Evolutionary conservation across 2,113 vertebrate genomes (phyloP).

Genomic region (Pleuronectes platessa): DNA sequence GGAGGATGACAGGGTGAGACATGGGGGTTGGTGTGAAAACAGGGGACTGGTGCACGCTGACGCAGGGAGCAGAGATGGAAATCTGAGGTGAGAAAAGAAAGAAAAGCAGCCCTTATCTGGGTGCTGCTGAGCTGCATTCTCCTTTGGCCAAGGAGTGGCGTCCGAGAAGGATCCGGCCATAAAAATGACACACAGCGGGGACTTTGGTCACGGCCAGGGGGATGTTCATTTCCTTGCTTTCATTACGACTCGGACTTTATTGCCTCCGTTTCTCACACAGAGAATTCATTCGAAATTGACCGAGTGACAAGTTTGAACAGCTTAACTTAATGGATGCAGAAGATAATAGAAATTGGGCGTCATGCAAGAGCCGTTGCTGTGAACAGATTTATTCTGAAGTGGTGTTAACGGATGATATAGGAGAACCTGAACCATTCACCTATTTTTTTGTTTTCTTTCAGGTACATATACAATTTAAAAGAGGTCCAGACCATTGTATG

Average conservation of each 20-base stretch:
- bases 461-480: too few species aligned
- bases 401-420: neutral
- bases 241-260: constrained; percentile 67
- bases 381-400: neutral
- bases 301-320: constrained; percentile 60
- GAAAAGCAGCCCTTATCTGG: constrained; percentile 26
- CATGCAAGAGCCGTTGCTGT: too few species aligned
- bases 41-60: neutral
- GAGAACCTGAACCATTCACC: neutral
- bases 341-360: constrained; percentile 48
- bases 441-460: too few species aligned
- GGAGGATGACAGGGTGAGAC: constrained; percentile 25
- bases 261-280: constrained; percentile 65
- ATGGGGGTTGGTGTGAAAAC: constrained; percentile 23
- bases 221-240: constrained; percentile 55
- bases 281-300: constrained; percentile 73
- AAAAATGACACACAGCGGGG: constrained; percentile 74
- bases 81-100: constrained; percentile 40
- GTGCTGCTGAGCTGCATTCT: constrained; percentile 22
- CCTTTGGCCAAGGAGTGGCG: constrained; percentile 12
- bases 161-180: constrained; percentile 62
- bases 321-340: constrained; percentile 65
- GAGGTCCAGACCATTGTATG: too few species aligned
- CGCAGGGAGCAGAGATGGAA: constrained; percentile 17
- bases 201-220: constrained; percentile 54